phyloP scores from a whole-genome alignment of 2,113 vertebrate species.

The Merops nubicus region DNA sequence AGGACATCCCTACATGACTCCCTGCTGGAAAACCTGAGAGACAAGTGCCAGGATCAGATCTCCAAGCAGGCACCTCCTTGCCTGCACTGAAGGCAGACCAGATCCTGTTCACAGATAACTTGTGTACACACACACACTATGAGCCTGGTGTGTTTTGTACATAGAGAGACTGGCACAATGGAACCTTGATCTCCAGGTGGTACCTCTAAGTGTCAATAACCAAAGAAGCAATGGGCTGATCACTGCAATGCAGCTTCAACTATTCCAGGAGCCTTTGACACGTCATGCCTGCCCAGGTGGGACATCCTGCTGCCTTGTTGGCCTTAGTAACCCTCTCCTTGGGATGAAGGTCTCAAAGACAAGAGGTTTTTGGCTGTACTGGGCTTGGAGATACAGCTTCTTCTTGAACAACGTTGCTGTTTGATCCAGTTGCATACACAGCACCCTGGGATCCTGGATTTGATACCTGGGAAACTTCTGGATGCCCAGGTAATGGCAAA shows the following conservation, averaged over 20 bases:
- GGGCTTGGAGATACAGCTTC: background rate
- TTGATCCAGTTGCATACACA: background rate
- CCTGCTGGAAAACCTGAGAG: background rate
- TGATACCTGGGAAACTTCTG: background rate
- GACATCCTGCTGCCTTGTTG: background rate
- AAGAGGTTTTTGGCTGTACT: background rate
- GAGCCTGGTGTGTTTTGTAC: background rate
- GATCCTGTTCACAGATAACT: too few relatives aligned
- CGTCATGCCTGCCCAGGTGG: background rate
- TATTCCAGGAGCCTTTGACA: background rate
- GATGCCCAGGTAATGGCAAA: background rate
- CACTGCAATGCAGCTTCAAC: background rate
- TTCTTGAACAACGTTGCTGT: background rate
- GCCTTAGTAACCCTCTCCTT: background rate
- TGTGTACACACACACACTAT: fast-evolving
- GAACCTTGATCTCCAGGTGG: background rate
- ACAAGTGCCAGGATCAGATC: background rate
- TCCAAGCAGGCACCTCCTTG: background rate
- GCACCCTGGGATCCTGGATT: background rate
- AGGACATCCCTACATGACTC: background rate
- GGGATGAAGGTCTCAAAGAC: background rate
- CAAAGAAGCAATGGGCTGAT: background rate
- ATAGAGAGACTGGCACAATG: background rate
- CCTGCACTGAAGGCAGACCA: too few relatives aligned
- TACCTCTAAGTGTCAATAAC: background rate